Conservation (phyloP, 2,113 vertebrate genomes). For the Misgurnus mizolepis region DNA sequence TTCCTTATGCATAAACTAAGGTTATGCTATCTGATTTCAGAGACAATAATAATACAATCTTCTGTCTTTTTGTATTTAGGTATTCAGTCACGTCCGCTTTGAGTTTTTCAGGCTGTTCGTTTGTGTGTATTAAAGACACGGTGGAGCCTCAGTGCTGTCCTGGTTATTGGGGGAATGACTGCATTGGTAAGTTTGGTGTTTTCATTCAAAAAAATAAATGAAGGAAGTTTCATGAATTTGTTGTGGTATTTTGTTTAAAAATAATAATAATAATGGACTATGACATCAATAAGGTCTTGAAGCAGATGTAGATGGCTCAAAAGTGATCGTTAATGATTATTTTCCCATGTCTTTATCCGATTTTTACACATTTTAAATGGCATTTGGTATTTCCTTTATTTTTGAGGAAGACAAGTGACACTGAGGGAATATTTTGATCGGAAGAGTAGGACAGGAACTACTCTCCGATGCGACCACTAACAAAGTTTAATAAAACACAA, state of each 20-base stretch:
- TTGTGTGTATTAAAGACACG: constrained; percentile 63
- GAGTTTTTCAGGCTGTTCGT: constrained; percentile 63
- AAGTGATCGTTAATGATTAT: not conserved
- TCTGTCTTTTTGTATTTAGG: constrained; percentile 34
- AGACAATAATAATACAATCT: not conserved
- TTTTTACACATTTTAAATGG: constrained; percentile 4
- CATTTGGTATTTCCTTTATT: constrained; percentile 40
- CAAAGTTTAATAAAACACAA: constrained; percentile 30
- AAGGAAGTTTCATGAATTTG: not conserved
- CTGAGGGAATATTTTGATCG: constrained; percentile 51
- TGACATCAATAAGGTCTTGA: not conserved
- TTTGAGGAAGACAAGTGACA: constrained; percentile 5
- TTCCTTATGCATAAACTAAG: no score
- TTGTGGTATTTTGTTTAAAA: not conserved
- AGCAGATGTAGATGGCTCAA: not conserved
- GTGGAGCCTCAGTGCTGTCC: constrained; percentile 69
- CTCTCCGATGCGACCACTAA: not conserved
- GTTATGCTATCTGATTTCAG: not conserved
- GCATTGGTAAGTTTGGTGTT: constrained; percentile 63
- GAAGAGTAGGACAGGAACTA: constrained; percentile 32
- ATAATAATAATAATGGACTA: no score
- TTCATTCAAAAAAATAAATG: not conserved
- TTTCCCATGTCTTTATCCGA: constrained; percentile 4
- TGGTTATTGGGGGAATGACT: constrained; percentile 75
- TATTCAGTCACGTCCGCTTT: constrained; percentile 55